Conservation (phyloP, 2,113 vertebrate species). For the Halichoeres trimaculatus region DNA sequence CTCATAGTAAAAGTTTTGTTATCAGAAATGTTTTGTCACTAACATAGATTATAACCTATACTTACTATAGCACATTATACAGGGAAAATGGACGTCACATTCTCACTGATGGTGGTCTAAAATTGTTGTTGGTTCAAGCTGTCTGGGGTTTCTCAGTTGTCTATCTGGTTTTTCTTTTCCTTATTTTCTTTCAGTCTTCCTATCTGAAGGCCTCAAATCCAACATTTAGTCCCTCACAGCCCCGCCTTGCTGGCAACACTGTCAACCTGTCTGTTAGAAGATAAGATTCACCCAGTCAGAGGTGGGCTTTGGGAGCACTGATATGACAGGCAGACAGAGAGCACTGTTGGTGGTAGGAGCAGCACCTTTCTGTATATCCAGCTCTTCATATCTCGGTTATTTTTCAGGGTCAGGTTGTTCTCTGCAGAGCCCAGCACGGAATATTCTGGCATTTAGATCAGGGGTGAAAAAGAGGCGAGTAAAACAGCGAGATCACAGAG, state of each 20-base stretch:
- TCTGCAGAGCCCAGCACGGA: not conserved
- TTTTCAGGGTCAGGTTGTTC: conserved; percentile 1
- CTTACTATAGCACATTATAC: no score
- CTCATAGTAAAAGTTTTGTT: no score
- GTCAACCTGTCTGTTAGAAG: conserved; percentile 18
- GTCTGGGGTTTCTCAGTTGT: not conserved
- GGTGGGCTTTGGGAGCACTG: not conserved
- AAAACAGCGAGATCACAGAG: conserved; percentile 14
- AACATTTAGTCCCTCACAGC: not conserved
- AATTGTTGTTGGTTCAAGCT: not conserved
- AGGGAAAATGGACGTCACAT: no score
- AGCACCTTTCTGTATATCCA: not conserved
- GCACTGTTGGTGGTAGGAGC: not conserved
- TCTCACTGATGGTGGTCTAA: not conserved
- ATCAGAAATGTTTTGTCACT: no score
- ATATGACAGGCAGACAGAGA: not conserved
- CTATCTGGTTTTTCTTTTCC: not conserved
- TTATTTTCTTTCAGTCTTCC: no score
- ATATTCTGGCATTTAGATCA: not conserved
- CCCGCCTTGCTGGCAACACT: not conserved
- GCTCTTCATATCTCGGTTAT: not conserved
- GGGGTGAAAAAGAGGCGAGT: not conserved
- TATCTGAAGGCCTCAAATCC: not conserved
- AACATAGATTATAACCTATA: no score
- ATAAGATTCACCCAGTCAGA: conserved; percentile 19